Evolutionary conservation across 1,140 invertebrate species (phyloP), one percentile per base, ranked within the genome.

Genomic region (Globodera ellingtonae): DNA sequence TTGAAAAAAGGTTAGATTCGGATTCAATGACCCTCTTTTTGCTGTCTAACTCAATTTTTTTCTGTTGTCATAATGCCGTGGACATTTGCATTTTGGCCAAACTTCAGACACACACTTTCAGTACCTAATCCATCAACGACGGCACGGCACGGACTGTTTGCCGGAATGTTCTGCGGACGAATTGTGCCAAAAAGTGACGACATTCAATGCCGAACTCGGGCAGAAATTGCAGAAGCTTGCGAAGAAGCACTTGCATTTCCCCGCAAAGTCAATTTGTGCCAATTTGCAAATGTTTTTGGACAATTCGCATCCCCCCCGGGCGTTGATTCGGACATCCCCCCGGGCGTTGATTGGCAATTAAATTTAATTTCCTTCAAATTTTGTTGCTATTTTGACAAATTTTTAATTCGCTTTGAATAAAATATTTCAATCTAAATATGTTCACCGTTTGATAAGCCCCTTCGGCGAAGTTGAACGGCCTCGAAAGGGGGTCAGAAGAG

Each of bases 391-490:
- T 65, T 21, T 21, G n/a, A 65, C 13, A 15, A 21, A 65, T 65
- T 35, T 35, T 21, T 15, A 65, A 65, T 15, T 15, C 59, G 2
- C 3, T 21, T 15, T 65, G 3, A 69, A 69, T 24, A 2, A 69
- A 69, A 13, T 69, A 10, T 69, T 9, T n/a, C n/a, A n/a, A n/a
- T n/a, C 9, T 1, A 62, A 4, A 62, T 18, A 62, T 4, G 1
- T 47, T 35, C n/a, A 70, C 67, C 48, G 86, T 87, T 74, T 88
- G 87, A 69, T 88, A 88, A 0, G 88, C 83, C 69, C 87, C 87
- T 79, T 88, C 87, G n/a, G 87, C 88, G 71, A 88, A 88, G 35
- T 79, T 84, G 79, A 88, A 88, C 47, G 24, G 24, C 24, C 24
- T 24, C 24, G 24, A n/a, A n/a, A n/a, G n/a, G n/a, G n/a, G n/a